Base-by-base conservation (phyloP, 2,888 invertebrate genomes). In the Charanyca ferruginea region DNA sequence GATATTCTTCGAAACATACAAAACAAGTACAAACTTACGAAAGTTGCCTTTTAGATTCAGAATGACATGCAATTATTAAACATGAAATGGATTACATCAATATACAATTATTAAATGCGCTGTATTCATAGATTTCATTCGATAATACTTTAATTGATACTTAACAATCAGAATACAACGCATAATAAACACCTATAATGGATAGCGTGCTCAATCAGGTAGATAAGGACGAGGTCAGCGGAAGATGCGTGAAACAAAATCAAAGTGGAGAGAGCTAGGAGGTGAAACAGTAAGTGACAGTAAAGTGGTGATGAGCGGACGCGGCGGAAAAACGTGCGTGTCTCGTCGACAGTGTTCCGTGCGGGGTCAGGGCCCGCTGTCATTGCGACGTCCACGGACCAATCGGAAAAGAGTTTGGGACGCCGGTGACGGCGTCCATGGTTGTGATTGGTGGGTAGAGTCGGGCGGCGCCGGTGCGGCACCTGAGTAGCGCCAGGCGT, bases 401-500 rank as follows among this genome's bases (percentile, higher is more conserved):
- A 82, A 87, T 84, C 83, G 77, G 74, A 78, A 68, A 57, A 63
- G 52, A 61, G 64, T 57, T 55, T 51, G 53, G 54, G 54, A 52
- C 70, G 60, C 69, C 70, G 73, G 28, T 47, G 72, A 64, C 61
- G 66, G 73, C 68, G 78, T 63, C 67, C 67, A 55, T 20, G 51
- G 51, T 66, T 73, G 79, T 64, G 83, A 85, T 86, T 81, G 85
- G 86, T 85, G 72, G 83, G 87, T 80, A 79, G 86, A 84, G 88
- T 80, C 73, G 51, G 66, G 69, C 80, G 86, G 90, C 86, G 88
- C 89, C 87, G 88, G 79, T 70, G 85, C 87, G 92, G 91, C 94
- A 93, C 96, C 96, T 92, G 96, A 92, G 91, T 96, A 97, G 90
- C 96, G 96, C 90, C 96, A 95, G 82, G 95, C 95, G 87, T 96